Percentiles rank a stretch among this genome's conserved stretches.
Conservation (phyloP, 2,888 invertebrate genomes). For the Tenthredo notha region DNA sequence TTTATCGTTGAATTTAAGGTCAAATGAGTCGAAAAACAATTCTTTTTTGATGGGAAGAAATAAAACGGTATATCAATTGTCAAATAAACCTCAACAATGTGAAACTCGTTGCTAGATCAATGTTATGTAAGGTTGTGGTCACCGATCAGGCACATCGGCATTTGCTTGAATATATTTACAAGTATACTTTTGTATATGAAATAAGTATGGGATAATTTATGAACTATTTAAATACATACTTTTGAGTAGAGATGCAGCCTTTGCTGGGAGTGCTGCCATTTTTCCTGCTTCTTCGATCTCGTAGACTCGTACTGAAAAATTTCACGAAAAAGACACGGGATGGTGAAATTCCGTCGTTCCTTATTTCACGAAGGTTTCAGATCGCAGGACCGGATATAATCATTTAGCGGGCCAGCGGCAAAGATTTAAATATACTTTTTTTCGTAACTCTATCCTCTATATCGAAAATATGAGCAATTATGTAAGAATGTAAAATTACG, state of each 20-base stretch:
- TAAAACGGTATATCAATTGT: slow-evolving; percentile 26
- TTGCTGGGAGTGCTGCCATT: slow-evolving; percentile 62
- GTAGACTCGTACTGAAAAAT: slow-evolving; percentile 29
- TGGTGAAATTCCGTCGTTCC: slow-evolving; percentile 41
- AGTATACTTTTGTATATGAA: background rate
- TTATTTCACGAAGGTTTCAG: background rate
- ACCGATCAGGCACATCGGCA: slow-evolving; percentile 4
- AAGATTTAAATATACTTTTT: background rate
- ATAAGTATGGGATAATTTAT: background rate
- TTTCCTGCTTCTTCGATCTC: slow-evolving; percentile 53
- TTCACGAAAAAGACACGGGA: slow-evolving; percentile 40
- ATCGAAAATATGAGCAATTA: background rate
- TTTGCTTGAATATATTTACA: background rate
- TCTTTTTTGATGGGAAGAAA: slow-evolving; percentile 10
- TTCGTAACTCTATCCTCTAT: background rate
- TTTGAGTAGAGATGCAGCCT: slow-evolving; percentile 60
- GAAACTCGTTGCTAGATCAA: slow-evolving; percentile 11
- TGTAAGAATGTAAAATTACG: background rate
- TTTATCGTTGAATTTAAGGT: background rate
- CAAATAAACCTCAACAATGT: slow-evolving; percentile 24
- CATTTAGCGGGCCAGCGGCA: slow-evolving; percentile 1
- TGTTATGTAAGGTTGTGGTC: slow-evolving; percentile 49
- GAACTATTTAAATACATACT: slow-evolving; percentile 59
- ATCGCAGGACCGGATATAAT: slow-evolving; percentile 20
- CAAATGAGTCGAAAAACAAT: background rate